Evolutionary conservation across 2,888 invertebrate species (phyloP).

Genomic region (Lasius fuliginosus): DNA sequence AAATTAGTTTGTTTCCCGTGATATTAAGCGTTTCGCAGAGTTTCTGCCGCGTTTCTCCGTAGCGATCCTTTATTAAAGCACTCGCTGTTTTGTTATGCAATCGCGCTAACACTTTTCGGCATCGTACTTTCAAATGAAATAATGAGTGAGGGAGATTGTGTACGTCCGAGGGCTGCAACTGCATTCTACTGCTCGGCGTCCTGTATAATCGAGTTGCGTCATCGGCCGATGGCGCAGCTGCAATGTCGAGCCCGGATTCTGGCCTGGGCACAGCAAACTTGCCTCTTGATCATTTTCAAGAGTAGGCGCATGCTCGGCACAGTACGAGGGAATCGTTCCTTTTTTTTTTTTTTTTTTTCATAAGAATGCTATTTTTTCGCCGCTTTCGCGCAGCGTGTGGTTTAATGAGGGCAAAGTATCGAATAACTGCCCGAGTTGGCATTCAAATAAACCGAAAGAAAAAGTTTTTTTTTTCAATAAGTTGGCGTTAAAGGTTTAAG

Average conservation of each 20-base stretch:
- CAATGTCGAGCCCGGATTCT: slow-evolving; percentile 71
- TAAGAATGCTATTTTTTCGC: slow-evolving; percentile 23
- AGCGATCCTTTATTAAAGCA: slow-evolving; percentile 33
- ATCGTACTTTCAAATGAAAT: slow-evolving; percentile 43
- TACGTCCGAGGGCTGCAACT: slow-evolving; percentile 81
- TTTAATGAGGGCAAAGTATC: slow-evolving; percentile 18
- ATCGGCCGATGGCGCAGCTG: slow-evolving; percentile 76
- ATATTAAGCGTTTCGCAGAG: slow-evolving; percentile 5
- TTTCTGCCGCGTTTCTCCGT: neutral
- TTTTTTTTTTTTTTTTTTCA: neutral
- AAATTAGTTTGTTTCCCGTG: neutral
- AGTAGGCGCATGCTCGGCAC: slow-evolving; percentile 43
- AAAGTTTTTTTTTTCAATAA: neutral
- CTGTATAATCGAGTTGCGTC: slow-evolving; percentile 81
- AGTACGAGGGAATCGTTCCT: slow-evolving; percentile 16
- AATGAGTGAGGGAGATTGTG: slow-evolving; percentile 72
- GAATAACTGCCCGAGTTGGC: slow-evolving; percentile 7
- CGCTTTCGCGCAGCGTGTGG: slow-evolving; percentile 9
- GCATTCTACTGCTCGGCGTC: slow-evolving; percentile 81
- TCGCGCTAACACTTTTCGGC: slow-evolving; percentile 25
- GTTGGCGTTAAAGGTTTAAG: neutral
- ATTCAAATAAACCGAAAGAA: neutral
- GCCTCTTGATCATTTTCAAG: slow-evolving; percentile 54
- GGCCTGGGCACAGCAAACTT: slow-evolving; percentile 61
- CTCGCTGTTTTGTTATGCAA: slow-evolving; percentile 1